These are phyloP conservation scores for Adelges cooleyi DNA, from an alignment of 1,140 invertebrate species.

Conservation along the genomic window DNA sequence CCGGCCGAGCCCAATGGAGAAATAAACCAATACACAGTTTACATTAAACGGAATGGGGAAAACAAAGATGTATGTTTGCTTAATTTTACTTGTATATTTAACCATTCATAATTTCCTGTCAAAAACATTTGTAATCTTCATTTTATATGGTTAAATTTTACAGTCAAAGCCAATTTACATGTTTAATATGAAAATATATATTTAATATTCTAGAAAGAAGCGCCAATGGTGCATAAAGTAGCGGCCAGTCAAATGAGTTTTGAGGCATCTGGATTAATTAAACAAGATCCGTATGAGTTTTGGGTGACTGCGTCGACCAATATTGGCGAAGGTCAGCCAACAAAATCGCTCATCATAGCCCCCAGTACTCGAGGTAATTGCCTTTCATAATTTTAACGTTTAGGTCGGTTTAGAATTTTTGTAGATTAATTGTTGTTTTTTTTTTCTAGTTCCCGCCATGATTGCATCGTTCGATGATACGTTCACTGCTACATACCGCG, in stretches of 20 bases:
- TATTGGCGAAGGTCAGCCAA: slow-evolving; percentile 82
- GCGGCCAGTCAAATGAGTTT: slow-evolving; percentile 53
- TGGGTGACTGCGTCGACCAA: slow-evolving; percentile 89
- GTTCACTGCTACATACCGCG: slow-evolving; percentile 78
- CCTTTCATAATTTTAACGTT: not conserved
- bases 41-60: slow-evolving; percentile 63
- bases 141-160: too few species aligned
- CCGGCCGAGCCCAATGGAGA: slow-evolving; percentile 85
- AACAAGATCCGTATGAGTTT: slow-evolving; percentile 75
- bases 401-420: not conserved
- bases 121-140: not conserved
- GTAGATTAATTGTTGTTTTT: slow-evolving; percentile 17
- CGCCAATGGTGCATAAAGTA: slow-evolving; percentile 55
- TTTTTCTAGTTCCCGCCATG: slow-evolving; percentile 70
- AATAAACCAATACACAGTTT: slow-evolving; percentile 86
- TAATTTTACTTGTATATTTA: not conserved
- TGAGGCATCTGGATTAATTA: slow-evolving; percentile 71
- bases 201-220: slow-evolving; percentile 38
- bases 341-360: slow-evolving; percentile 68
- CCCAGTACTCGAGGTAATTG: slow-evolving; percentile 62
- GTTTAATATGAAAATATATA: too few species aligned
- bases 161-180: too few species aligned
- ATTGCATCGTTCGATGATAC: slow-evolving; percentile 85
- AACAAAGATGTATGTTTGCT: slow-evolving; percentile 38
- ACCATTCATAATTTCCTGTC: not conserved